A percentile compares a stretch with the other conserved stretches of the same genome.
phyloP scores from a whole-genome alignment of 2,797 vertebrate species.

The Thalassophryne amazonica region DNA sequence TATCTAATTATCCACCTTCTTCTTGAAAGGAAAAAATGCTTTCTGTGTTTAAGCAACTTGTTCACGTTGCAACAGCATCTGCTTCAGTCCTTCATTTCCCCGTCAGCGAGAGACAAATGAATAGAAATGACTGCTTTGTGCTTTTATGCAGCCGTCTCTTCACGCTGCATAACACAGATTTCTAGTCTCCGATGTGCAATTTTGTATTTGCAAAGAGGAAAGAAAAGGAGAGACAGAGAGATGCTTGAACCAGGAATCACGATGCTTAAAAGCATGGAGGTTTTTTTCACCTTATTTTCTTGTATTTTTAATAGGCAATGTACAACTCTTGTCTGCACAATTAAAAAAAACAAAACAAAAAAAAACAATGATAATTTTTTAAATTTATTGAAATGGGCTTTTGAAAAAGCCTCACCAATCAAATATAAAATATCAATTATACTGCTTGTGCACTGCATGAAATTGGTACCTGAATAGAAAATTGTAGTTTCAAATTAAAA shows the following conservation, averaged over 20 bases:
- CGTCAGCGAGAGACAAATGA: conserved; percentile 75
- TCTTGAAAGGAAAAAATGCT: conserved; percentile 57
- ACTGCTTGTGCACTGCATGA: conserved; percentile 12
- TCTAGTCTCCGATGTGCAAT: conserved; percentile 53
- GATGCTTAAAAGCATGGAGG: conserved; percentile 48
- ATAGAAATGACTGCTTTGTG: conserved; percentile 76
- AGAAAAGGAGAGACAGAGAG: conserved; percentile 39
- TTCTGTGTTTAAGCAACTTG: conserved; percentile 69
- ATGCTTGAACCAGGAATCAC: conserved; percentile 57
- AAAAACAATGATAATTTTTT: too few species aligned
- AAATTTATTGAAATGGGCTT: conserved; percentile 66
- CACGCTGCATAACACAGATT: conserved; percentile 71
- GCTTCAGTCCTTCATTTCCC: conserved; percentile 65
- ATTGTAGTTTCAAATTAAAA: conserved; percentile 20
- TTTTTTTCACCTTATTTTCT: conserved; percentile 7
- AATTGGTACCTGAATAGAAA: conserved; percentile 23
- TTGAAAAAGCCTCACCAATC: conserved; percentile 63
- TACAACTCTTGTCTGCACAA: conserved; percentile 63
- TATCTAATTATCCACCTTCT: conserved; percentile 69
- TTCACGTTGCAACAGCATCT: conserved; percentile 74
- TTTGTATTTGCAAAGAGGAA: conserved; percentile 48
- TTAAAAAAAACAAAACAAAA: conserved; percentile 73
- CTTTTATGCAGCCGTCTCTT: conserved; percentile 63
- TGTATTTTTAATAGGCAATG: conserved; percentile 29
- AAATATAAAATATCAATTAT: conserved; percentile 61